Evolutionary conservation across 1,140 invertebrate genomes (phyloP).

Genomic region (Papilio polytes): DNA sequence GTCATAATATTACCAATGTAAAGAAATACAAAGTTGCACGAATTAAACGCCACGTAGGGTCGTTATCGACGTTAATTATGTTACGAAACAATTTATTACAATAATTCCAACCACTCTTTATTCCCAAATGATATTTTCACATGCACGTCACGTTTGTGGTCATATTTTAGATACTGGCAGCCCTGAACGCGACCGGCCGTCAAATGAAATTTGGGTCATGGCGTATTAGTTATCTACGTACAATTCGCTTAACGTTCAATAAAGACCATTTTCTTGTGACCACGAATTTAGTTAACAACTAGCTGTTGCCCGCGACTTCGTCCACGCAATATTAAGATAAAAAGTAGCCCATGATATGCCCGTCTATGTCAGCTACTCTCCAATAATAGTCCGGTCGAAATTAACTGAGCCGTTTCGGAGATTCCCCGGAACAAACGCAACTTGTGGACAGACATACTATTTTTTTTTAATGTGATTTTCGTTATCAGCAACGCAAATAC

Average conservation of each 20-base stretch:
- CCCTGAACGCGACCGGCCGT: conserved; percentile 55
- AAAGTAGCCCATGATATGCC: too few relatives aligned
- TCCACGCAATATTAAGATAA: too few relatives aligned
- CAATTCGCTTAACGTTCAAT: conserved; percentile 61
- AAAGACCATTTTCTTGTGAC: conserved; percentile 42
- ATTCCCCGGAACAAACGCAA: too few relatives aligned
- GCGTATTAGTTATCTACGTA: conserved; percentile 69
- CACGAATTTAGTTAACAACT: not conserved
- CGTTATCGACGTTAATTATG: conserved; percentile 12
- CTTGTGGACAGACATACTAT: too few relatives aligned
- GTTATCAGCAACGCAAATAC: too few relatives aligned
- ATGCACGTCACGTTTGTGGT: conserved; percentile 20
- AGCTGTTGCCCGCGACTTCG: too few relatives aligned
- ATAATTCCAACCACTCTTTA: not conserved
- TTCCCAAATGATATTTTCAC: conserved; percentile 15
- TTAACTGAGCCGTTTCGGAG: too few relatives aligned
- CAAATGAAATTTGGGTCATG: conserved; percentile 73
- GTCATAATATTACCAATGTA: not conserved
- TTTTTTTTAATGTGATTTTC: too few relatives aligned
- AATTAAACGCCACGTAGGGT: not conserved
- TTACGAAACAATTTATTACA: not conserved
- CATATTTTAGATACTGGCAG: conserved; percentile 31
- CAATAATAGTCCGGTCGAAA: too few relatives aligned
- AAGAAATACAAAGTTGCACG: not conserved
- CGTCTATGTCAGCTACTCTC: too few relatives aligned